Conservation (phyloP, 1,140 invertebrate genomes). For the Aphaenogaster ashmeadi region DNA sequence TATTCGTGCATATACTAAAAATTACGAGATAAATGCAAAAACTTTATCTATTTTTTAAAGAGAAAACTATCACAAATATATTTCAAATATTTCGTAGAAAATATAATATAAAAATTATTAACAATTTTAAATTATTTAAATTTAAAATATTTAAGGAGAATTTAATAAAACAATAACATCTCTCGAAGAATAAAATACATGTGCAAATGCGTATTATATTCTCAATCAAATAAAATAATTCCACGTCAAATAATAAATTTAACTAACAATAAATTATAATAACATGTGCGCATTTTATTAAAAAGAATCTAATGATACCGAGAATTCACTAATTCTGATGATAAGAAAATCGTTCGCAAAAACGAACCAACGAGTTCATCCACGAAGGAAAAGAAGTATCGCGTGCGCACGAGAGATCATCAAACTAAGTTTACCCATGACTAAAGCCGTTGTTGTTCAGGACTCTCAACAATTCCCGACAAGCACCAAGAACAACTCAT, state of each 20-base stretch:
- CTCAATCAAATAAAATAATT: constrained; percentile 5
- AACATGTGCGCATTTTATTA: neutral
- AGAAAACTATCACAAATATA: neutral
- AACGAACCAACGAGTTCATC: constrained; percentile 13
- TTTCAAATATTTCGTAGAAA: neutral
- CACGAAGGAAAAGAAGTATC: constrained; percentile 24
- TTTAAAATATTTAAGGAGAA: neutral
- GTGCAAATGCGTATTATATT: neutral
- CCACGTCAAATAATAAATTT: neutral
- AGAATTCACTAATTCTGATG: neutral
- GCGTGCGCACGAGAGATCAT: constrained; percentile 32
- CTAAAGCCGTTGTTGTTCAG: constrained; percentile 51
- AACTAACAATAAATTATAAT: neutral
- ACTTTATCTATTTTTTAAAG: neutral
- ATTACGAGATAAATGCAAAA: constrained; percentile 8
- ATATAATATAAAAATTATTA: neutral
- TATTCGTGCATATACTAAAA: constrained; percentile 22
- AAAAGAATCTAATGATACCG: neutral
- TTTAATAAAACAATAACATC: neutral
- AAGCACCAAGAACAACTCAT: constrained; percentile 58
- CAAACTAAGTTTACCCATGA: constrained; percentile 55
- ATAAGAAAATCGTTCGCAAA: neutral
- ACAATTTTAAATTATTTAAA: neutral
- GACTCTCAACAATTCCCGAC: constrained; percentile 54
- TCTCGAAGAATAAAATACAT: neutral